A percentile compares a stretch with the other conserved stretches of the same genome.
phyloP scores from a whole-genome alignment of 1,140 invertebrate genomes.

The Sinonovacula constricta region DNA sequence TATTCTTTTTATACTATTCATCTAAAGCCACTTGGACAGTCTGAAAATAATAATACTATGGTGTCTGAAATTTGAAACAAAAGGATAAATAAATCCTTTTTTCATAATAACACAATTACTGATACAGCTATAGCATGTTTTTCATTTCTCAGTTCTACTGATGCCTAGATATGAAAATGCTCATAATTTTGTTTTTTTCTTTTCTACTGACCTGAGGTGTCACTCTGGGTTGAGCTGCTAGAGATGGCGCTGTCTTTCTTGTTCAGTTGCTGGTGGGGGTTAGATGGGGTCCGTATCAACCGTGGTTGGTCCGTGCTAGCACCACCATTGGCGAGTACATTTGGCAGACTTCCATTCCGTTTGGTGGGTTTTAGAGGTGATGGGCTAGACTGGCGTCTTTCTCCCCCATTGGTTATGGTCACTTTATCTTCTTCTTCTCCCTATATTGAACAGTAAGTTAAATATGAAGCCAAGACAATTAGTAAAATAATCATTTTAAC shows the following conservation, averaged over 20 bases:
- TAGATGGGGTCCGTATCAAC: slow-evolving; percentile 41
- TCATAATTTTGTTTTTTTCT: too few species aligned
- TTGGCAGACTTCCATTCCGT: slow-evolving; percentile 41
- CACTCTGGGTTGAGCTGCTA: slow-evolving; percentile 54
- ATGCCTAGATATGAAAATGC: too few species aligned
- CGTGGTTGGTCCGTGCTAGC: slow-evolving; percentile 17
- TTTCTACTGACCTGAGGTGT: slow-evolving; percentile 57
- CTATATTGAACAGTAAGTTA: slow-evolving; percentile 5
- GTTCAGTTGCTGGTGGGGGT: slow-evolving; percentile 52
- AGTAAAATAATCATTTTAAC: too few species aligned
- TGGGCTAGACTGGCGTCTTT: background rate
- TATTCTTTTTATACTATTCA: too few species aligned
- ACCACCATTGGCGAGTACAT: slow-evolving; percentile 21
- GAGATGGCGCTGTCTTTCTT: slow-evolving; percentile 68
- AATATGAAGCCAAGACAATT: too few species aligned
- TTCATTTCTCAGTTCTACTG: too few species aligned
- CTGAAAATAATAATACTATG: too few species aligned
- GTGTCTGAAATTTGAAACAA: too few species aligned
- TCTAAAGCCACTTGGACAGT: too few species aligned
- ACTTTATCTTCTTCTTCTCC: slow-evolving; percentile 1
- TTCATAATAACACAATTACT: too few species aligned
- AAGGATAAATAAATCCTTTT: too few species aligned
- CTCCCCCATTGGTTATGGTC: background rate
- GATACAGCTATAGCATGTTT: too few species aligned
- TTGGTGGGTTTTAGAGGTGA: background rate